Conservation (phyloP, 1,140 invertebrate genomes). For the Drosophila malerkotliana region DNA sequence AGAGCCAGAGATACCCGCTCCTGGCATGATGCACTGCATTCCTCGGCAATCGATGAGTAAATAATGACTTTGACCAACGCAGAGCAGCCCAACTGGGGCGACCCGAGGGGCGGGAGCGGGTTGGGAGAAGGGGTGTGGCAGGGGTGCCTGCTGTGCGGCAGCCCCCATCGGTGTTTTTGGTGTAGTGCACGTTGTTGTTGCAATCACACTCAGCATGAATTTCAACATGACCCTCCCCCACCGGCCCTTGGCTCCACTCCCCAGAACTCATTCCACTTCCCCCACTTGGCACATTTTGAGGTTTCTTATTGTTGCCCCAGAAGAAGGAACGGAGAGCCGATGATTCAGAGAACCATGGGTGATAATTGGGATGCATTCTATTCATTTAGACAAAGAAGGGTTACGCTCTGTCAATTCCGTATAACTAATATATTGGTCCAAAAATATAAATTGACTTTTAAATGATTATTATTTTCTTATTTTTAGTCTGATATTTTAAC, state of each 20-base stretch:
- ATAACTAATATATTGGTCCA: no score
- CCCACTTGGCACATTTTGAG: conserved; percentile 47
- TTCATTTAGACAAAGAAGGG: neutral
- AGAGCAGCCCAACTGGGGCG: conserved; percentile 70
- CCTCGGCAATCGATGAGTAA: conserved; percentile 79
- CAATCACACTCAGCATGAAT: conserved; percentile 79
- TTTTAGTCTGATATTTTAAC: no score
- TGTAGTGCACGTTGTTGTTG: conserved; percentile 57
- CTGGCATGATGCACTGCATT: conserved; percentile 75
- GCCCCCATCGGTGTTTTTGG: conserved; percentile 23
- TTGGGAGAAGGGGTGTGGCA: neutral
- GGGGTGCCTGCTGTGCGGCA: conserved; percentile 35
- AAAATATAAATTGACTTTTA: no score
- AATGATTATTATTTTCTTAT: no score
- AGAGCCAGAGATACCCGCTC: conserved; percentile 15
- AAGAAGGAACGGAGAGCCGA: neutral
- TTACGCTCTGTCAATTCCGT: no score
- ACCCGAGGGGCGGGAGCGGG: conserved; percentile 2
- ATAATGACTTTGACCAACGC: conserved; percentile 71
- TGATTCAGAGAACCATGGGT: conserved; percentile 8
- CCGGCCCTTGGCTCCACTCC: neutral
- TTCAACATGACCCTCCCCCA: conserved; percentile 63
- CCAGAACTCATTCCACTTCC: conserved; percentile 16
- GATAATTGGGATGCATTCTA: neutral
- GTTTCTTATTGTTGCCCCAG: conserved; percentile 39